Conservation (phyloP, 2,888 invertebrate genomes). For the Noctua janthe region DNA sequence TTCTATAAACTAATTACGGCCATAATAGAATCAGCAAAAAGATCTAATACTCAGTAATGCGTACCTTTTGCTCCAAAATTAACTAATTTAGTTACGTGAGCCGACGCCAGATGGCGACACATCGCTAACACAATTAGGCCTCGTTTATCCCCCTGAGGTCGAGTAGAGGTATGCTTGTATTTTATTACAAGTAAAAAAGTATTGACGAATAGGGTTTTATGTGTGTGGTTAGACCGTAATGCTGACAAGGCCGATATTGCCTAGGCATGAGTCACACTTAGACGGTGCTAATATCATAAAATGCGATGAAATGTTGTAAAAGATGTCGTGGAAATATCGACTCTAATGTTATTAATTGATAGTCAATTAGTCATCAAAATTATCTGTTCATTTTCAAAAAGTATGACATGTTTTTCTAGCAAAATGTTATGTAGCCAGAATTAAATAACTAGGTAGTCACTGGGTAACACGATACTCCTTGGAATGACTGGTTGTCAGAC, state of each 20-base stretch:
- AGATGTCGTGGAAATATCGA: background rate
- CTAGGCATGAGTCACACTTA: constrained; percentile 13
- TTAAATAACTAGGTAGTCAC: background rate
- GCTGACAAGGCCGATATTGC: constrained; percentile 1
- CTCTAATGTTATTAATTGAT: background rate
- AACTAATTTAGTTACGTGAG: constrained; percentile 55
- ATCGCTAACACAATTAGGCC: constrained; percentile 50
- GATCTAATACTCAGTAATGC: constrained; percentile 27
- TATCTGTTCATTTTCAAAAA: background rate
- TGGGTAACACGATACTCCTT: background rate
- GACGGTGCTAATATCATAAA: background rate
- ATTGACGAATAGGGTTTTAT: constrained; percentile 48
- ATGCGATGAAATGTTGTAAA: background rate
- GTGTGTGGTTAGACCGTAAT: constrained; percentile 47
- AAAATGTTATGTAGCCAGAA: background rate
- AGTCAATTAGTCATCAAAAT: background rate
- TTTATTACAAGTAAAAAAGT: constrained; percentile 23
- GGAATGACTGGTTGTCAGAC: background rate
- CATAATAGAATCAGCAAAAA: constrained; percentile 52
- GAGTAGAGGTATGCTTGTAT: constrained; percentile 26
- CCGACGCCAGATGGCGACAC: constrained; percentile 39
- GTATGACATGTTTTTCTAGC: background rate
- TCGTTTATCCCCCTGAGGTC: constrained; percentile 35
- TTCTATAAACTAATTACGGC: constrained; percentile 39
- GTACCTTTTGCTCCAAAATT: constrained; percentile 40